Conservation (phyloP, 2,797 vertebrate species). For the Pseudotriccus pelzelni region DNA sequence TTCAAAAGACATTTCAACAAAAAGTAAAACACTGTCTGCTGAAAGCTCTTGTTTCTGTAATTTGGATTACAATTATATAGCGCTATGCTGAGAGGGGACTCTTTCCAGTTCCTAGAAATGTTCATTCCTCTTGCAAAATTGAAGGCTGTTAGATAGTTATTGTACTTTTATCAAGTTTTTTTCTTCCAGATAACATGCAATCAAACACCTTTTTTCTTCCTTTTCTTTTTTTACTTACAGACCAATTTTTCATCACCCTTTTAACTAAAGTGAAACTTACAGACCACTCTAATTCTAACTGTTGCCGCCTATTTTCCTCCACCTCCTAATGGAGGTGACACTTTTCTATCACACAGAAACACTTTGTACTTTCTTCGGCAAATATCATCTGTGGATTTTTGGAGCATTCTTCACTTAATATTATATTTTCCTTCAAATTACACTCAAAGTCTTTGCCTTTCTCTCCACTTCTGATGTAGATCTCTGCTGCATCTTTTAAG, state of each 20-base stretch:
- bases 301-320: background rate
- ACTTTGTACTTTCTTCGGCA: background rate
- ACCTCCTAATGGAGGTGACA: background rate
- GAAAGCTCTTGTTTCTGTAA: background rate
- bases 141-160: background rate
- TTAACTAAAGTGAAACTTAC: background rate
- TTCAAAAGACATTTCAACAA: background rate
- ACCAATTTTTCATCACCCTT: background rate
- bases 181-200: fast-evolving
- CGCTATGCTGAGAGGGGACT: background rate
- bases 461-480: background rate
- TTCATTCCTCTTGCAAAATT: background rate
- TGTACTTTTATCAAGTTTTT: background rate
- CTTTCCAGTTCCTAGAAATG: background rate
- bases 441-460: background rate
- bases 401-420: background rate
- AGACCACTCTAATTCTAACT: background rate
- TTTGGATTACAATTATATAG: background rate
- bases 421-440: background rate
- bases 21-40: background rate
- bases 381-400: background rate
- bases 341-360: background rate
- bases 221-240: background rate
- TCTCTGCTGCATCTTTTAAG: background rate
- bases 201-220: background rate